These are phyloP conservation scores for Lacanobia wlatinum DNA, from an alignment of 2,888 invertebrate species.

Conservation along the genomic window DNA sequence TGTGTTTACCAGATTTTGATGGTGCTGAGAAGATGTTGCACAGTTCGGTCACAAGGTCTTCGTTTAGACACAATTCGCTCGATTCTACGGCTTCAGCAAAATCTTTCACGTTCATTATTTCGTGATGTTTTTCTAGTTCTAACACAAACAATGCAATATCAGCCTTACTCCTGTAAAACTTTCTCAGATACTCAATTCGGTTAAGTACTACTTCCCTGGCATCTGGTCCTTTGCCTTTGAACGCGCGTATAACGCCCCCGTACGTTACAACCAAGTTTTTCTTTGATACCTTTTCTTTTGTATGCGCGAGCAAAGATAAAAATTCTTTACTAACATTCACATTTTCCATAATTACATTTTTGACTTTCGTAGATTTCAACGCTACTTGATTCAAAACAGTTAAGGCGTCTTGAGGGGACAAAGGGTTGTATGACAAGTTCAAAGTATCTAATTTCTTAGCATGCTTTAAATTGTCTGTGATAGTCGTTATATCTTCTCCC, in stretches of 20 bases:
- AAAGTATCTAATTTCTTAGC: slow-evolving; percentile 76
- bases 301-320: slow-evolving; percentile 64
- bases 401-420: slow-evolving; percentile 74
- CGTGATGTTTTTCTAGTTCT: slow-evolving; percentile 71
- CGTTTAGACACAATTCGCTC: slow-evolving; percentile 70
- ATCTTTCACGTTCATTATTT: slow-evolving; percentile 68
- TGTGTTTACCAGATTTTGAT: slow-evolving; percentile 66
- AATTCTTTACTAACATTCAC: slow-evolving; percentile 73
- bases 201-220: slow-evolving; percentile 76
- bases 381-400: slow-evolving; percentile 72
- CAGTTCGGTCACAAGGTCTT: slow-evolving; percentile 74
- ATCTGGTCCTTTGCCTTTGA: slow-evolving; percentile 68
- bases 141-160: slow-evolving; percentile 77
- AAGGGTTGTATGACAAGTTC: slow-evolving; percentile 79
- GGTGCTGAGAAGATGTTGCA: slow-evolving; percentile 72
- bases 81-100: slow-evolving; percentile 63
- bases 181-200: slow-evolving; percentile 76
- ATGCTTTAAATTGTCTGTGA: slow-evolving; percentile 65
- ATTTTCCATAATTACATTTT: slow-evolving; percentile 76
- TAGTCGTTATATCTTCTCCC: slow-evolving; percentile 68
- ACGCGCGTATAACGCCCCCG: slow-evolving; percentile 70
- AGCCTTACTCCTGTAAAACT: slow-evolving; percentile 68
- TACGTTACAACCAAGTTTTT: slow-evolving; percentile 72
- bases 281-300: slow-evolving; percentile 69
- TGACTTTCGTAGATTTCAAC: slow-evolving; percentile 69